These are phyloP conservation scores for human DNA, from an alignment of 2,113 vertebrate genomes.

Conservation along the genomic window GRCh38 chr3:15815501-15816000, in stretches of 20 bases:
- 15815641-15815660: neutral
- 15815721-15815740: neutral
- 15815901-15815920: conserved; percentile 41
- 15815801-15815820: conserved; percentile 6
- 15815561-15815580: too few relatives aligned
- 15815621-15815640: neutral
- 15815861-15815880: neutral
- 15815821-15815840: neutral
- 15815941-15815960: neutral
- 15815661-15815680: neutral
- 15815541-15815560: too few relatives aligned
- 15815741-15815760: neutral
- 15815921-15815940: neutral
- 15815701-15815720: neutral
- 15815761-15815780: neutral
- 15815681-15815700: neutral
- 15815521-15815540: too few relatives aligned
- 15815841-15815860: neutral
- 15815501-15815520: too few relatives aligned
- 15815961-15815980: neutral
- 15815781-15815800: conserved; percentile 40
- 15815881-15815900: conserved; percentile 69
- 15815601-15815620: conserved; percentile 19
- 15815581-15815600: too few relatives aligned
- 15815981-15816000: neutral